Conservation (phyloP, 2,888 invertebrate genomes). For the Ceraclea dissimilis region DNA sequence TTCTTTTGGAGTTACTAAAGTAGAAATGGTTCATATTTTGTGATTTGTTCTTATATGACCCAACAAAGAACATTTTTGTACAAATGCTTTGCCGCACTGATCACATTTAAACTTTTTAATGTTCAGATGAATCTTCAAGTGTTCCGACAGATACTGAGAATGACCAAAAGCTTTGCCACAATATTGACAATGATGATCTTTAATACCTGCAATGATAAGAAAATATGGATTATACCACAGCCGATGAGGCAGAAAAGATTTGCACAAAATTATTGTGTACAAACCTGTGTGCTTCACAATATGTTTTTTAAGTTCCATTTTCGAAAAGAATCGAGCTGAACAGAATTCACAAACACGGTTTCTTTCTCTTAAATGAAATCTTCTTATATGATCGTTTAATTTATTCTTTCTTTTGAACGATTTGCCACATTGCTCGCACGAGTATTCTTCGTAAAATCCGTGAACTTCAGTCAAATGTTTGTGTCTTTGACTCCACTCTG, state of each 20-base stretch:
- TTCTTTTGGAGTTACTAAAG: no score
- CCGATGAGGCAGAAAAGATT: background rate
- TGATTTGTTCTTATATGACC: constrained; percentile 8
- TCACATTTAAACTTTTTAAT: background rate
- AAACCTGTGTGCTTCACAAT: background rate
- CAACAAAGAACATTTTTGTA: constrained; percentile 4
- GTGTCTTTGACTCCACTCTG: background rate
- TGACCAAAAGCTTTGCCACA: background rate
- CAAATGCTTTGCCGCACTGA: constrained; percentile 6
- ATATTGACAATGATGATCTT: background rate
- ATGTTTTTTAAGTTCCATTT: background rate
- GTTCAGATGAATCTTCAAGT: constrained; percentile 5
- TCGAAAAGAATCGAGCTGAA: background rate
- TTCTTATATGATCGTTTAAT: background rate
- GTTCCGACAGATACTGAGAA: background rate
- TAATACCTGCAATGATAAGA: background rate
- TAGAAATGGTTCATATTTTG: constrained; percentile 1
- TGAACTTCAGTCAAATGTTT: background rate
- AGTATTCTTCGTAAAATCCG: background rate
- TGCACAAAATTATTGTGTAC: background rate
- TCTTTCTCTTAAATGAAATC: background rate
- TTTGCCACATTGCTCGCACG: background rate
- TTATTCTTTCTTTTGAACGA: background rate
- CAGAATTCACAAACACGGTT: background rate
- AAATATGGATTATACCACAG: background rate